Evolutionary conservation across 2,888 invertebrate species (phyloP).

Genomic region (Caenorhabditis sp.): DNA sequence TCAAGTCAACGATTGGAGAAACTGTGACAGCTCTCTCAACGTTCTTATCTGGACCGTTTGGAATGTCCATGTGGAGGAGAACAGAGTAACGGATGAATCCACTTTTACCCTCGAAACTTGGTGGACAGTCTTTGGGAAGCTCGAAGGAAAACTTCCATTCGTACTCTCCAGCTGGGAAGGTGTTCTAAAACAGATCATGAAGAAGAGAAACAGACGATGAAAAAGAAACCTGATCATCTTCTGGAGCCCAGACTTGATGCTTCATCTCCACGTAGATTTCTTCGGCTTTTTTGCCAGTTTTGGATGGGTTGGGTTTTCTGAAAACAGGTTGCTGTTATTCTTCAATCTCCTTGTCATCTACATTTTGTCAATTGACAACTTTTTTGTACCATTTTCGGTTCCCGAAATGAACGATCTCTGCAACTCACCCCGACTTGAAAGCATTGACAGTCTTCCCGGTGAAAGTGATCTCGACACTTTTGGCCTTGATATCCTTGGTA

Average conservation of each 20-base stretch:
- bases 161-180: conserved; percentile 60
- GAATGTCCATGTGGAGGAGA: conserved; percentile 43
- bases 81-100: conserved; percentile 57
- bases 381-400: no score
- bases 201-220: not conserved
- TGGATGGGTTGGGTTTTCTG: conserved; percentile 22
- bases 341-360: no score
- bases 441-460: conserved; percentile 34
- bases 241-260: conserved; percentile 57
- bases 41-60: conserved; percentile 17
- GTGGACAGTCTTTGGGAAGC: conserved; percentile 52
- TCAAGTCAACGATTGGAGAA: conserved; percentile 39
- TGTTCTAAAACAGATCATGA: conserved; percentile 21
- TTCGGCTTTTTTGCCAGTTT: conserved; percentile 20
- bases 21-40: conserved; percentile 44
- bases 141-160: conserved; percentile 63
- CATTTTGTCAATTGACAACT: no score
- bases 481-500: conserved; percentile 30
- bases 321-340: no score
- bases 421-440: conserved; percentile 16
- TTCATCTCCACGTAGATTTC: conserved; percentile 45
- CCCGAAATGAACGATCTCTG: not conserved
- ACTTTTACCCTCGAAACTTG: conserved; percentile 49
- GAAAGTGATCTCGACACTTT: conserved; percentile 52
- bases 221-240: no score